A percentile compares a stretch with the other conserved stretches of the same genome.
These are phyloP conservation scores for Brachyalestes nurse DNA, from an alignment of 2,797 vertebrate species.

Conservation along the genomic window DNA sequence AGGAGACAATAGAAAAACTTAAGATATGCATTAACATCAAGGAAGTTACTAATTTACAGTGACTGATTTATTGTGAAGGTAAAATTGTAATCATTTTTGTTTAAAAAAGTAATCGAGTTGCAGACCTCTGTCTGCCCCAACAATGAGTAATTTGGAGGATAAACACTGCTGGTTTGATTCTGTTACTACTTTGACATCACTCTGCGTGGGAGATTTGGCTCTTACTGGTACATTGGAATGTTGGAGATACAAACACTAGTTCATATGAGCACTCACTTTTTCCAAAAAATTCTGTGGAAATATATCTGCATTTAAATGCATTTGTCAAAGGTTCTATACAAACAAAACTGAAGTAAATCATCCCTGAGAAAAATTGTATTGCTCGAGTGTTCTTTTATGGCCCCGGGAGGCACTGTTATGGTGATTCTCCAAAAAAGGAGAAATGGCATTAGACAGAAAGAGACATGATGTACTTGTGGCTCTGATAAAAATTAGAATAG, in stretches of 20 bases:
- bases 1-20: not conserved
- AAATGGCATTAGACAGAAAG: too few species aligned
- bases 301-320: not conserved
- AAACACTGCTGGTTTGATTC: not conserved
- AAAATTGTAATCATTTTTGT: not conserved
- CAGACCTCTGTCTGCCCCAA: constrained; percentile 9
- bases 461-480: too few species aligned
- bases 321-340: not conserved
- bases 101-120: not conserved
- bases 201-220: not conserved
- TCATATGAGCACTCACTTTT: not conserved
- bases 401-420: too few species aligned
- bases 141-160: constrained; percentile 9
- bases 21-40: not conserved
- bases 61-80: not conserved
- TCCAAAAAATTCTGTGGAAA: not conserved
- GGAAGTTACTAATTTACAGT: not conserved
- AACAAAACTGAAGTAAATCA: not conserved
- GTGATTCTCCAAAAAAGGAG: too few species aligned
- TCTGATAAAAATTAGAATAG: too few species aligned
- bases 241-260: not conserved
- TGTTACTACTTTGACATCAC: not conserved
- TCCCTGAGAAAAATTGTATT: too few species aligned
- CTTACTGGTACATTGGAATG: constrained; percentile 1
- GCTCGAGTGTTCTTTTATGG: too few species aligned